Base-by-base conservation (phyloP, 1,140 invertebrate species). In the Hypsibius dujardini region DNA sequence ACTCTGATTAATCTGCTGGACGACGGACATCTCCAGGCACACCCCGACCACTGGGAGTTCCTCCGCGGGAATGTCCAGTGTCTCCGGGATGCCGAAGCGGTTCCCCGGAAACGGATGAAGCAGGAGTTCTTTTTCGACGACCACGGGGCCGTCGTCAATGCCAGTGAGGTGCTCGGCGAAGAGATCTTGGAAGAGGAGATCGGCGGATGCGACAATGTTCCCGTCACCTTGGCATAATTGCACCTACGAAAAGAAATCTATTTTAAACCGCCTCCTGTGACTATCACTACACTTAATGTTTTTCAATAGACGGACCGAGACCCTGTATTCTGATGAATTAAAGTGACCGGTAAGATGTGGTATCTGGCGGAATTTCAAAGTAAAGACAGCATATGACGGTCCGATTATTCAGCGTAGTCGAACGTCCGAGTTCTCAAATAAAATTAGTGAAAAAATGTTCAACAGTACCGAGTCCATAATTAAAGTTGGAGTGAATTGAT, bases 151-250 rank as follows among this genome's bases (percentile, higher is more conserved):
- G 7, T 7, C 7, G 7, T 7, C 7, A 56, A 56, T 45, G 12
- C 45, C 12, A 56, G 50, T 56, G 62, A 67, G 62, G 3, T 67
- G 12, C 42, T 12, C 3, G 12, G 42, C 12, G 62, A 67, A 67
- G 7, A 42, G 3, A 45, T 67, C 62, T 12, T 12, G 3, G 62
- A 67, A 67, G 3, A 45, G 42, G 3, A 67, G 42, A 7, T 67
- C 62, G 12, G 62, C 12, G 3, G 12, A 45, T 7, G 62, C 62
- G 42, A 67, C 45, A 67, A 67, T 67, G 45, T 67, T 12, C 12
- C 62, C 62, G 7, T 67, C 62, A 7, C 62, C 62, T 67, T 67
- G 62, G 45, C 62, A 67, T 42, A 67, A 42, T 67, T 45, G 12
- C 3, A 67, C 45, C 62, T 67, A 45, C 12, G 45, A 67, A 12